These are phyloP conservation scores for Podarcis muralis DNA, from an alignment of 2,113 vertebrate genomes.

Conservation along the genomic window DNA sequence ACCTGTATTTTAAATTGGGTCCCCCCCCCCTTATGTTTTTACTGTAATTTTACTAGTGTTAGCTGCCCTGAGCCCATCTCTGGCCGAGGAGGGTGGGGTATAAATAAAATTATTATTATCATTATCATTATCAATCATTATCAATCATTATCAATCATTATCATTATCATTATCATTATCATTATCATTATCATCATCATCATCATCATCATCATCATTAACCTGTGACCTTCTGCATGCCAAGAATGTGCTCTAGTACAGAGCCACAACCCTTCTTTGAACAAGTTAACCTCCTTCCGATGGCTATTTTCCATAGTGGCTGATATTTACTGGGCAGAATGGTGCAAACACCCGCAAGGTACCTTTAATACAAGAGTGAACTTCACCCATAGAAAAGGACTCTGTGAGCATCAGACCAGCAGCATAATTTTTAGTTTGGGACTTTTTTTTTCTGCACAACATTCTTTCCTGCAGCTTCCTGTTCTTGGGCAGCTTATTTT, in stretches of 20 bases:
- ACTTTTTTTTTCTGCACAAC: conserved; percentile 37
- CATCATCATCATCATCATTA: too few species aligned
- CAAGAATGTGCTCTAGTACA: background rate
- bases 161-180: too few species aligned
- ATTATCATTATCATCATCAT: too few species aligned
- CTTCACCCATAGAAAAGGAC: conserved; percentile 1
- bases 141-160: too few species aligned
- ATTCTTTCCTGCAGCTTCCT: conserved; percentile 30
- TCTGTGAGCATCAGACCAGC: conserved; percentile 24
- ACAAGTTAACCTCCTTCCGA: background rate
- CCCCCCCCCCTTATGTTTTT: too few species aligned
- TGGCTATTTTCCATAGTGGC: too few species aligned
- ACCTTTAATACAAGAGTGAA: background rate
- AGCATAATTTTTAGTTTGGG: conserved; percentile 10
- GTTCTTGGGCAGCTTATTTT: conserved; percentile 49
- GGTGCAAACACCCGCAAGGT: background rate
- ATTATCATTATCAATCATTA: too few species aligned
- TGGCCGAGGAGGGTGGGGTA: too few species aligned
- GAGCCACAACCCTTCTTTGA: background rate
- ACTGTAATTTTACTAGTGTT: too few species aligned
- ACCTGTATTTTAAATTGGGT: too few species aligned
- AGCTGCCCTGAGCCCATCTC: too few species aligned
- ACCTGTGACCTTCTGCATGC: background rate
- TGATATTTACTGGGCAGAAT: background rate
- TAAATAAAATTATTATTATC: too few species aligned